A percentile compares a stretch with the other conserved stretches of the same genome.
These are phyloP conservation scores for Phortica variegata DNA, from an alignment of 1,140 invertebrate species.

Conservation along the genomic window DNA sequence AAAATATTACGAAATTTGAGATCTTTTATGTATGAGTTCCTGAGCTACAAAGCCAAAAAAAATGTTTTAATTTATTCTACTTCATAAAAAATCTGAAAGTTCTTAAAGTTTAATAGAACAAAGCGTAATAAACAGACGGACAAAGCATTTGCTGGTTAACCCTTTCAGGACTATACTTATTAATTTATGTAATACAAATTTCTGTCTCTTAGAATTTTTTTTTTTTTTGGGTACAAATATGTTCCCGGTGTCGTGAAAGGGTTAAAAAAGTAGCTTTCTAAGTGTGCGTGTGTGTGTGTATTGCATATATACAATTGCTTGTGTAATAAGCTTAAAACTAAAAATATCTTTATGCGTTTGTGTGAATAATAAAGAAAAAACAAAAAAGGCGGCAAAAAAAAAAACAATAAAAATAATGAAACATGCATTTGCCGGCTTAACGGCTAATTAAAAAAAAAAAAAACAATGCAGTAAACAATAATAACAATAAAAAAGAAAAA, in stretches of 20 bases:
- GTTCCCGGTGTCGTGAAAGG: constrained; percentile 5
- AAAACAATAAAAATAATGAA: constrained; percentile 20
- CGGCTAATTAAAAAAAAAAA: constrained; percentile 20
- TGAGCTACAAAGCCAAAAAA: no score
- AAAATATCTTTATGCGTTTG: constrained; percentile 3
- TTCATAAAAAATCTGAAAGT: no score
- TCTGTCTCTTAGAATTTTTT: no score
- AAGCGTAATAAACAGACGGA: no score
- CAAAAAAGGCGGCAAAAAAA: constrained; percentile 18
- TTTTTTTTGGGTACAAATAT: not conserved
- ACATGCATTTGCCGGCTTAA: not conserved
- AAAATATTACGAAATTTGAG: no score
- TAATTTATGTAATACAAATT: no score
- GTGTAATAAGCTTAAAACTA: constrained; percentile 20
- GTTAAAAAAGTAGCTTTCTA: constrained; percentile 3
- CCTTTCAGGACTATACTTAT: no score
- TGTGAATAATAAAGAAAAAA: constrained; percentile 5
- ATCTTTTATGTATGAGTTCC: no score
- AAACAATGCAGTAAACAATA: constrained; percentile 32
- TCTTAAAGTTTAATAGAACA: no score
- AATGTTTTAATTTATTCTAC: no score
- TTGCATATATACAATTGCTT: constrained; percentile 13
- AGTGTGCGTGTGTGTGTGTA: constrained; percentile 12
- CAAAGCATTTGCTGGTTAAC: no score
- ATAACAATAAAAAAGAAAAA: constrained; percentile 18